Evolutionary conservation across 2,113 vertebrate species (phyloP), one percentile per base, ranked within the genome.

Genomic region (Proteles cristata): DNA sequence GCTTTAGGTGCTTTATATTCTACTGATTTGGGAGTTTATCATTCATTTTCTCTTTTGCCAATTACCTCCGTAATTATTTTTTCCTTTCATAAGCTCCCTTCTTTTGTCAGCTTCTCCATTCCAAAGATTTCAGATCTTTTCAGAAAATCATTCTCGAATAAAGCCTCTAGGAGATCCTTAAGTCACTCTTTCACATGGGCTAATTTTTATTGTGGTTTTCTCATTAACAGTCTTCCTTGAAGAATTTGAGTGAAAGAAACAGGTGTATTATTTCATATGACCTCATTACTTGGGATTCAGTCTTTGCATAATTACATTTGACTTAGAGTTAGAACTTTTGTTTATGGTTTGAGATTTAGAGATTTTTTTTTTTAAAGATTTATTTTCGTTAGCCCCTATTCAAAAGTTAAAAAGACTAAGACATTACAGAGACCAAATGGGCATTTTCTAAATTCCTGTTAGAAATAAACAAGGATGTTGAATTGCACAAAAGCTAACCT

Each of bases 161-260:
- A 79, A 66, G 48, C 87, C 26, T 0, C 0, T 12, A 88, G 50
- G 33, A 95, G 50, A 95, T 69, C 23, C 43, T 14, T 58, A 73
- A 88, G 63, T 71, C 66, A 73, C 25, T 28, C 0, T 16, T 88
- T 48, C 39, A 50, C 21, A 82, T 50, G 76, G 95, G 53, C 96
- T 97, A 76, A 68, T 86, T 98, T 95, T 76, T 85, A 88, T 92
- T 91, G 35, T 31, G 77, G 92, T 90, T 93, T 73, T 81, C 33
- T 93, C 93, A 96, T 91, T 93, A 88, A 77, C 14, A 68, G 5
- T 0, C 10, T 94, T 93, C 68, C 81, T 88, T 98, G 73, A 76
- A 81, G 50, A 50, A 71, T 96, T 93, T 58, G 81, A 93, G 25
- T 93, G 96, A 73, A 96, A 95, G 43, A 74, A 65, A 35, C 93